phyloP scores from a whole-genome alignment of 2,888 invertebrate genomes.

The Melanophora roralis region DNA sequence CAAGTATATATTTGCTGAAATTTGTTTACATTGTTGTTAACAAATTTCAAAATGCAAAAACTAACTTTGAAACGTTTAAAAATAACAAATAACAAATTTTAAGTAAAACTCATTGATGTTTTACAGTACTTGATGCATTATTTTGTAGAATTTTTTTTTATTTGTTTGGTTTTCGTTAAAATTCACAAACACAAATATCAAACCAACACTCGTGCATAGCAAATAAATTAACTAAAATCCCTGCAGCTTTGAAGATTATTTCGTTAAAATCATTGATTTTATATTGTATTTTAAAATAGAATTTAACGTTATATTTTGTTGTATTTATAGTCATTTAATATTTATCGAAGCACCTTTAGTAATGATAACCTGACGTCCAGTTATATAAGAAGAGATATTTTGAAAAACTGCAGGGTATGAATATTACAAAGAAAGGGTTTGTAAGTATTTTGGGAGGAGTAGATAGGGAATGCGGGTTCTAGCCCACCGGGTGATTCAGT shows the following conservation, averaged over 20 bases:
- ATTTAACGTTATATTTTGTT: too few relatives aligned
- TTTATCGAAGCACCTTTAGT: too few relatives aligned
- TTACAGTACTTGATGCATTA: constrained; percentile 6
- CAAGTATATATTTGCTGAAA: constrained; percentile 10
- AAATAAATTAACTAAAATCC: constrained; percentile 16
- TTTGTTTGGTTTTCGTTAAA: not conserved
- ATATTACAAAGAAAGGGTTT: too few relatives aligned
- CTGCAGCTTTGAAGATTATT: not conserved
- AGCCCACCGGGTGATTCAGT: too few relatives aligned
- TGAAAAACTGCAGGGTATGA: too few relatives aligned
- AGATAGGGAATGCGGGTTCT: too few relatives aligned
- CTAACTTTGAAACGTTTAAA: not conserved
- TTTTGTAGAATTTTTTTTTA: not conserved
- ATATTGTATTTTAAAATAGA: too few relatives aligned
- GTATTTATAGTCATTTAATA: too few relatives aligned
- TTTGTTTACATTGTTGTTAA: constrained; percentile 43
- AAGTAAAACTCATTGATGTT: constrained; percentile 34
- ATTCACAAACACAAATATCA: not conserved
- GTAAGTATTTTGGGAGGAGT: too few relatives aligned
- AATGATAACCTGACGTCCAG: too few relatives aligned
- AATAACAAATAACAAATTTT: constrained; percentile 16
- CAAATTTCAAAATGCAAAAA: constrained; percentile 23
- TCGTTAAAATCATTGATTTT: too few relatives aligned
- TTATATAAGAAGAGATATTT: too few relatives aligned
- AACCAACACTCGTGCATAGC: not conserved